Base-by-base conservation (phyloP, 2,113 vertebrate genomes). In the Progne subis region DNA sequence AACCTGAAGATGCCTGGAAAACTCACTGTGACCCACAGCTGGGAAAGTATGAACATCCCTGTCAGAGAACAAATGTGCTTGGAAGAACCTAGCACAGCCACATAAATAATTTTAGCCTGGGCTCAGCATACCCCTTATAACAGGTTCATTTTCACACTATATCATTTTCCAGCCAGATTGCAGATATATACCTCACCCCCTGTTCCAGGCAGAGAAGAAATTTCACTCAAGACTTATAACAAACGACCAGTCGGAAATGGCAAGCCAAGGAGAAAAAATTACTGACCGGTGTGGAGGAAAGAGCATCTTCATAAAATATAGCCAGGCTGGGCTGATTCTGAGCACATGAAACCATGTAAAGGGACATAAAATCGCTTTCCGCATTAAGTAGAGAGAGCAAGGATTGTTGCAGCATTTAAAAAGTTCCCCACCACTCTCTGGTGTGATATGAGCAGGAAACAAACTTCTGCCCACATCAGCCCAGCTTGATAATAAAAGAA, bases 101-200 rank as follows among this genome's bases (percentile, higher is more conserved):
- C 76, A 92, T 90, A 94, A 96, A 96, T 94, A 90, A 92, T 82
- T 91, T 89, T 71, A 95, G 69, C 41, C 90, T 88, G 50, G 44
- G 32, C 82, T 85, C 53, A 77, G 44, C 92, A 37, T 34, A 75
- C 46, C 57, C 68, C 50, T 67, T 79, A 88, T 86, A 82, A 91
- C 88, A 91, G 18, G 63, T 55, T 93, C 74, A 64, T 74, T 94
- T 96, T 75, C 55, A 69, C 79, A 84, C 85, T 70, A 74, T n/a
- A 78, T 69, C 60, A 60, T 83, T 94, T 82, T 84, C 59, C 72
- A 83, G 81, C 28, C 47, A 91, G 61, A 91, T 2, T 87, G 87
- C 65, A 96, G 71, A 77, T 59, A 84, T 34, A 95, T 57, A 84
- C 71, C n/a, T 88, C 71, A 70, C 10, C n/a, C 46, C 13, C 26